phyloP scores from a whole-genome alignment of 2,888 invertebrate genomes.

The Mythimna impura region DNA sequence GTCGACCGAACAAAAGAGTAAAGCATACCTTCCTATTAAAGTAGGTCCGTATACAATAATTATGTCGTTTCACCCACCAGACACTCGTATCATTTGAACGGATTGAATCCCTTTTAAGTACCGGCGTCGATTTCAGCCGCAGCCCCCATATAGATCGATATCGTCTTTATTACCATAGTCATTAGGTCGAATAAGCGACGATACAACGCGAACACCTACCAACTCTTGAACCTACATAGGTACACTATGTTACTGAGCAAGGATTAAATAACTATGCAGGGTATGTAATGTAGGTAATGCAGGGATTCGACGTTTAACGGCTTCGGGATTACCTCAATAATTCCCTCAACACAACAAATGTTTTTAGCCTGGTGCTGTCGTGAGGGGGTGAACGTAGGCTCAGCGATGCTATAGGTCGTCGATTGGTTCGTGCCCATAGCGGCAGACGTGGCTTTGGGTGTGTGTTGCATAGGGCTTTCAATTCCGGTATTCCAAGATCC shows the following conservation, averaged over 20 bases:
- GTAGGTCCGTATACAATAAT: conserved; percentile 72
- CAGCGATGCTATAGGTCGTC: conserved; percentile 69
- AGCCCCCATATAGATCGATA: conserved; percentile 73
- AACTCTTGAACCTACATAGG: conserved; percentile 69
- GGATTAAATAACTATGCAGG: conserved; percentile 88
- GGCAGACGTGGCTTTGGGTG: conserved; percentile 68
- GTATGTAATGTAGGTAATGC: conserved; percentile 88
- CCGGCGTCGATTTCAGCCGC: conserved; percentile 78
- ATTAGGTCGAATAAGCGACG: conserved; percentile 78
- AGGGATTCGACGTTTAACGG: conserved; percentile 88
- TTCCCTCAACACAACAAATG: conserved; percentile 88
- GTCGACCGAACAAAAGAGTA: conserved; percentile 70
- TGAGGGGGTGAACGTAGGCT: conserved; percentile 63
- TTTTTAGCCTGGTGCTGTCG: conserved; percentile 80
- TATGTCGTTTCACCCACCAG: conserved; percentile 78
- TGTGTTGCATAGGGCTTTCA: conserved; percentile 52
- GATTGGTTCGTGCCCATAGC: conserved; percentile 70
- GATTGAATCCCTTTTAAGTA: conserved; percentile 84
- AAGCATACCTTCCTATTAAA: conserved; percentile 51
- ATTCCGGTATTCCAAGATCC: too few relatives aligned
- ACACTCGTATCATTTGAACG: conserved; percentile 80
- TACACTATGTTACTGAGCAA: conserved; percentile 80
- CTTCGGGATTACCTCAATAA: conserved; percentile 89
- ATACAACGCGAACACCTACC: conserved; percentile 69
- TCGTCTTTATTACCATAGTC: conserved; percentile 79